These are phyloP conservation scores for Arothron firmamentum DNA, from an alignment of 2,113 vertebrate genomes.

Conservation along the genomic window DNA sequence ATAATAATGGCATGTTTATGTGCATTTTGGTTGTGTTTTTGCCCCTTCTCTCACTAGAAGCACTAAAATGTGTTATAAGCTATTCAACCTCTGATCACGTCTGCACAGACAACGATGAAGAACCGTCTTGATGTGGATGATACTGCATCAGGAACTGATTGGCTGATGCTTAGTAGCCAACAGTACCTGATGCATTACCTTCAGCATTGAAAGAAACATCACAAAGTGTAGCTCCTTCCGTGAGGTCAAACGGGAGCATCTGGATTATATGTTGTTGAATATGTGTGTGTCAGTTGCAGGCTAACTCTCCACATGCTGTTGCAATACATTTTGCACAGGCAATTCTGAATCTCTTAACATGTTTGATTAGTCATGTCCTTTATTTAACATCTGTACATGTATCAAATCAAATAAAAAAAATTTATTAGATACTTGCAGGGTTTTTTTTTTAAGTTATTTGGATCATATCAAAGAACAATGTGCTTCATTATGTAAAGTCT, in stretches of 20 bases:
- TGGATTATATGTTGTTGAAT: not conserved
- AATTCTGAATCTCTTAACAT: slow-evolving; percentile 34
- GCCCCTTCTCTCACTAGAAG: slow-evolving; percentile 13
- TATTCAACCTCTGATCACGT: slow-evolving; percentile 3
- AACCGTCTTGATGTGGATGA: slow-evolving; percentile 89
- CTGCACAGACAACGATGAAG: slow-evolving; percentile 38
- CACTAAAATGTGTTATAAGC: slow-evolving; percentile 11
- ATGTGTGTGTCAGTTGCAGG: too few species aligned
- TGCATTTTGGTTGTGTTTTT: slow-evolving; percentile 27
- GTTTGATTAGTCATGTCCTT: slow-evolving; percentile 27
- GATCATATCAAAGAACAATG: too few species aligned
- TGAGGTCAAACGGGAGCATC: not conserved
- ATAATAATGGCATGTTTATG: slow-evolving; percentile 45
- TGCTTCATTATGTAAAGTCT: too few species aligned
- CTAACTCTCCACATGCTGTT: too few species aligned
- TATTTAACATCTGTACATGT: slow-evolving; percentile 21
- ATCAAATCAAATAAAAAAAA: too few species aligned
- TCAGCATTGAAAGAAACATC: slow-evolving; percentile 92
- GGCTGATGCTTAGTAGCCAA: slow-evolving; percentile 84
- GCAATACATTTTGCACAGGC: too few species aligned
- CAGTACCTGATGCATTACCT: slow-evolving; percentile 98
- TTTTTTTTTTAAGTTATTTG: too few species aligned
- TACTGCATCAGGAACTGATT: slow-evolving; percentile 99
- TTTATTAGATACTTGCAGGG: too few species aligned
- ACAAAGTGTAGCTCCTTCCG: slow-evolving; percentile 16